Evolutionary conservation across 2,888 invertebrate genomes (phyloP).

Genomic region (Craniophora ligustri): DNA sequence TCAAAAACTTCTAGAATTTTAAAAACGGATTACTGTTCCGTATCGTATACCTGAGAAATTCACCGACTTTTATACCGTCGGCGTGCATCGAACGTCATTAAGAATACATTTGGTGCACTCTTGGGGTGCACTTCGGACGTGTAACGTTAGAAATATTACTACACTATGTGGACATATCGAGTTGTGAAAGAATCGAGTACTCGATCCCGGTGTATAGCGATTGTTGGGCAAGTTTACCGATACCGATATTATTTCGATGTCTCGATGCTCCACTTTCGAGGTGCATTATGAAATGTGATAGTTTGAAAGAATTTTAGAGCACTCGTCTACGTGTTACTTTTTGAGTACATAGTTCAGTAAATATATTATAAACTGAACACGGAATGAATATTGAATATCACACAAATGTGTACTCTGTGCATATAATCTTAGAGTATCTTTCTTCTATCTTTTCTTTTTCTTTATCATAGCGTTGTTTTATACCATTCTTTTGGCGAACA

Average conservation of each 20-base stretch:
- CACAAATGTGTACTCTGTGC: not conserved
- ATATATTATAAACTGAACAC: not conserved
- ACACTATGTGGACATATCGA: constrained; percentile 34
- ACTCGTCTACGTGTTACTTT: constrained; percentile 7
- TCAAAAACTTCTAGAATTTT: constrained; percentile 43
- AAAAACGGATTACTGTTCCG: constrained; percentile 44
- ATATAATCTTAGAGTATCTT: not conserved
- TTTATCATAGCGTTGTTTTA: no score
- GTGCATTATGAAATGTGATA: constrained; percentile 48
- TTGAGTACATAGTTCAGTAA: not conserved
- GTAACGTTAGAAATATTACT: constrained; percentile 48
- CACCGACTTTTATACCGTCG: constrained; percentile 25
- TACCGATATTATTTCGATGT: constrained; percentile 51
- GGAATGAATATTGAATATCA: not conserved
- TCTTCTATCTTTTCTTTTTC: no score
- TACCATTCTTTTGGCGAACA: no score
- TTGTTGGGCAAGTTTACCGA: constrained; percentile 48
- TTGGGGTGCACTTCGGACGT: constrained; percentile 27
- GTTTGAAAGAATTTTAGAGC: constrained; percentile 40
- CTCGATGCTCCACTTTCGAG: constrained; percentile 45
- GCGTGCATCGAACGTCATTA: constrained; percentile 50
- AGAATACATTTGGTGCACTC: constrained; percentile 56
- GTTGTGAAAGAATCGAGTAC: constrained; percentile 45
- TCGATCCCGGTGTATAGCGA: constrained; percentile 32
- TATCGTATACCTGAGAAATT: constrained; percentile 36